Percentiles rank a stretch among this genome's conserved stretches.
Evolutionary conservation across 2,113 vertebrate species (phyloP).

Genomic region (Chionis minor): DNA sequence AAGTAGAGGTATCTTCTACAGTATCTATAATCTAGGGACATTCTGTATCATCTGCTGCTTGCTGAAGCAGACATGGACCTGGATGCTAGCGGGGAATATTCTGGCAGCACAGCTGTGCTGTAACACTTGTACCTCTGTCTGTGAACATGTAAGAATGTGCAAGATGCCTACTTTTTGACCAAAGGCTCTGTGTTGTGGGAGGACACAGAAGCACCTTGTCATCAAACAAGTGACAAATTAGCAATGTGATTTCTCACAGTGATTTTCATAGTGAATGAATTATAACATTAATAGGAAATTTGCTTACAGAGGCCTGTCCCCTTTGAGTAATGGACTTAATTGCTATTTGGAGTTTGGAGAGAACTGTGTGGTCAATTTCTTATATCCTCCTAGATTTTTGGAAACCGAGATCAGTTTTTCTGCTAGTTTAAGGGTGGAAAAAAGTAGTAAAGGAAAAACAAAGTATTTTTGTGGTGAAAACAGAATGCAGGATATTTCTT

Average conservation of each 20-base stretch:
- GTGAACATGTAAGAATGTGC: neutral
- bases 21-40: neutral
- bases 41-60: neutral
- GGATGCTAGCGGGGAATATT: neutral
- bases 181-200: neutral
- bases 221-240: neutral
- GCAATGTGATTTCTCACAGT: neutral
- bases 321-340: neutral
- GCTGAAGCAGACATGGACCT: neutral
- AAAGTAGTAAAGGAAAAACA: neutral
- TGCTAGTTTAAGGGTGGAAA: neutral
- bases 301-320: neutral
- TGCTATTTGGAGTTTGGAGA: neutral
- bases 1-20: neutral
- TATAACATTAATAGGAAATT: neutral
- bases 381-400: constrained; percentile 1
- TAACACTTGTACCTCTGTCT: neutral
- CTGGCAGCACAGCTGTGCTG: neutral
- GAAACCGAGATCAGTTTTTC: constrained; percentile 45
- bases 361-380: neutral
- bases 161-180: neutral
- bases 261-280: neutral
- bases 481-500: neutral
- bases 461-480: constrained; percentile 25
- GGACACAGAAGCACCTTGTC: neutral